A percentile compares a stretch with the other conserved stretches of the same genome.
These are phyloP conservation scores for Microtus montanus DNA, from an alignment of 2,113 vertebrate species.

Conservation along the genomic window DNA sequence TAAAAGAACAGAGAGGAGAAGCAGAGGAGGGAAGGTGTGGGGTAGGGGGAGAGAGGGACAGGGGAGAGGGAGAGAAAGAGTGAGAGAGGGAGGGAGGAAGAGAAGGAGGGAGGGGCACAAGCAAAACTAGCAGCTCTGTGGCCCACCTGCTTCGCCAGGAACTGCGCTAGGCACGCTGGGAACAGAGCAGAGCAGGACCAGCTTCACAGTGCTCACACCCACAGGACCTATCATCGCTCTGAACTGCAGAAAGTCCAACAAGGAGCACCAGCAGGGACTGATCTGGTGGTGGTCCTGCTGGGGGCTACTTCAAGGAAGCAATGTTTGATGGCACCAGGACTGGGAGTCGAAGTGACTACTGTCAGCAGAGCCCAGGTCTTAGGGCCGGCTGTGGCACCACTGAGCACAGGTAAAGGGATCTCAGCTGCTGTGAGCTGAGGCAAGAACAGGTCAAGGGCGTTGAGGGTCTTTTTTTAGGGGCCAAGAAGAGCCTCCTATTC, in stretches of 20 bases:
- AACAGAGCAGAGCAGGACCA: background rate
- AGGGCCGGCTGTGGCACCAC: background rate
- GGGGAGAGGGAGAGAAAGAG: too few relatives aligned
- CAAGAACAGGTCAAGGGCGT: background rate
- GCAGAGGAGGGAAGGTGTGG: too few relatives aligned
- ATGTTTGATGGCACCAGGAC: background rate
- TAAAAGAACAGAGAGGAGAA: background rate
- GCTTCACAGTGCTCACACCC: background rate
- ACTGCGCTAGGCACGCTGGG: background rate
- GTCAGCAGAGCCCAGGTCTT: background rate
- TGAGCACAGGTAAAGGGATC: background rate
- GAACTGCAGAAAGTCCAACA: fast-evolving
- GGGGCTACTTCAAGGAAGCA: background rate
- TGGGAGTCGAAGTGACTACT: background rate
- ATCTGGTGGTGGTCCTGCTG: background rate
- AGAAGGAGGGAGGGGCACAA: too few relatives aligned
- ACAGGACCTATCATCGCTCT: background rate
- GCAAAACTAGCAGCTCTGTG: background rate
- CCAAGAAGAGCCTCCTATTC: background rate
- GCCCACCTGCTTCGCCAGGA: background rate
- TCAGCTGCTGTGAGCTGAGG: background rate
- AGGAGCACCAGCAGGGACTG: background rate
- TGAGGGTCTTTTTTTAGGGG: background rate
- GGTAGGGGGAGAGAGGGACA: background rate
- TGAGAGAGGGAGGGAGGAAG: too few relatives aligned